A percentile compares a stretch with the other conserved stretches of the same genome.
These are phyloP conservation scores for Rhorus exstirpatorius DNA, from an alignment of 2,888 invertebrate species.

Conservation along the genomic window DNA sequence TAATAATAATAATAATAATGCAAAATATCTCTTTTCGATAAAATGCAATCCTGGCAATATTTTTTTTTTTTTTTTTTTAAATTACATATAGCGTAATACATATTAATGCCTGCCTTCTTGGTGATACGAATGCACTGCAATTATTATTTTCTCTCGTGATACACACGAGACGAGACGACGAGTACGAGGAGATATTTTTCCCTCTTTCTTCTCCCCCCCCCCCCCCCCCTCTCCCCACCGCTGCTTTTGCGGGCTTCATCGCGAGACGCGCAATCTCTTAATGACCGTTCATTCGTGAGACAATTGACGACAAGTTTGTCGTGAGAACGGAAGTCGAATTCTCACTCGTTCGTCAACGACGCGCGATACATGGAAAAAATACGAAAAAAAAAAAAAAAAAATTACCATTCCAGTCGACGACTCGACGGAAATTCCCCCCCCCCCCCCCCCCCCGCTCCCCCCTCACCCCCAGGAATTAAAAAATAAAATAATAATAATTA, in stretches of 20 bases:
- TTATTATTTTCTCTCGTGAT: conserved; percentile 37
- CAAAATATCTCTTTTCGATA: background rate
- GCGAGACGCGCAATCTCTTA: conserved; percentile 38
- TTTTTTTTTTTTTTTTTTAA: conserved; percentile 1
- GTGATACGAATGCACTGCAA: conserved; percentile 23
- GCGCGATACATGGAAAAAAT: conserved; percentile 2
- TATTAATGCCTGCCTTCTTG: conserved; percentile 50
- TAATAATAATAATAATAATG: background rate
- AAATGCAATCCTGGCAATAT: conserved; percentile 32
- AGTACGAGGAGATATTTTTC: conserved; percentile 59
- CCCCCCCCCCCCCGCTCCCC: too few relatives aligned
- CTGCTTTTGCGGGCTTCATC: conserved; percentile 18
- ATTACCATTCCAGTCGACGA: background rate
- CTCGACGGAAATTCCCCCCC: conserved; percentile 17
- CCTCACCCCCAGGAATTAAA: too few relatives aligned
- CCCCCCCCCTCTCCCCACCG: conserved; percentile 1
- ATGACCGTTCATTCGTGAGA: conserved; percentile 65
- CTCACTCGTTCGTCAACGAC: conserved; percentile 41
- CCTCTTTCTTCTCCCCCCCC: background rate
- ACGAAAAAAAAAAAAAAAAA: conserved; percentile 24
- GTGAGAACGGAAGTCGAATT: conserved; percentile 67
- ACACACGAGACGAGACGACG: conserved; percentile 41
- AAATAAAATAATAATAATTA: too few relatives aligned
- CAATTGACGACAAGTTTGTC: conserved; percentile 63
- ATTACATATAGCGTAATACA: conserved; percentile 2